Base-by-base conservation (phyloP, 2,113 vertebrate species). In the Prolemur simus region DNA sequence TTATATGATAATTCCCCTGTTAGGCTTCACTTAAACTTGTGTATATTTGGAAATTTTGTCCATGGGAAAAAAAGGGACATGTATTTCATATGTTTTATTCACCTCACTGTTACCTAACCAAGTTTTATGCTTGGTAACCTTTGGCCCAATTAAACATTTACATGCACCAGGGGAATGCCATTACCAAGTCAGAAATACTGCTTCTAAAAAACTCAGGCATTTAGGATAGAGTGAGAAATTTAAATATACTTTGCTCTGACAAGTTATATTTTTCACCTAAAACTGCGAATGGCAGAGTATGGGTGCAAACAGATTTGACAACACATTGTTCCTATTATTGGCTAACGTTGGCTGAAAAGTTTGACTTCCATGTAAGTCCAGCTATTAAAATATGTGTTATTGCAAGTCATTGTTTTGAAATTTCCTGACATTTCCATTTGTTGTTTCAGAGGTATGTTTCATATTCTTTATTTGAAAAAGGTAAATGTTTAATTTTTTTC, bases 251-350 rank as follows among this genome's bases (percentile, higher is more conserved):
- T 68, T 86, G 27, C 84, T 76, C 15, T 73, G 14, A 14, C 2
- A 94, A 83, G 18, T 82, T 69, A 15, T 39, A 82, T 37, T 94
- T 95, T 91, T 89, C 20, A 89, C 23, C 37, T 87, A 63, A 91
- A 93, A 77, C 37, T 93, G 39, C 49, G 11, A 95, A 83, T 1
- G 68, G 39, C 17, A 69, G 60, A 64, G 29, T 68, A 42, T 83
- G 45, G 91, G 25, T 71, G 15, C 27, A 94, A 91, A 91, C 42
- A 77, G 5, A 64, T 71, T 91, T 90, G 87, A 64, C 87, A 77
- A 87, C 52, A 91, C 18, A n/a, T 34, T 94, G 6, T 83, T 63
- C 15, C 11, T 49, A 74, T 87, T 77, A 93, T 20, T 45, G 60
- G 7, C 60, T 60, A 95, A 89, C 10, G 21, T 23, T 89, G 37